Evolutionary conservation across 2,797 vertebrate genomes (phyloP).

Genomic region (Margarornis squamiger): DNA sequence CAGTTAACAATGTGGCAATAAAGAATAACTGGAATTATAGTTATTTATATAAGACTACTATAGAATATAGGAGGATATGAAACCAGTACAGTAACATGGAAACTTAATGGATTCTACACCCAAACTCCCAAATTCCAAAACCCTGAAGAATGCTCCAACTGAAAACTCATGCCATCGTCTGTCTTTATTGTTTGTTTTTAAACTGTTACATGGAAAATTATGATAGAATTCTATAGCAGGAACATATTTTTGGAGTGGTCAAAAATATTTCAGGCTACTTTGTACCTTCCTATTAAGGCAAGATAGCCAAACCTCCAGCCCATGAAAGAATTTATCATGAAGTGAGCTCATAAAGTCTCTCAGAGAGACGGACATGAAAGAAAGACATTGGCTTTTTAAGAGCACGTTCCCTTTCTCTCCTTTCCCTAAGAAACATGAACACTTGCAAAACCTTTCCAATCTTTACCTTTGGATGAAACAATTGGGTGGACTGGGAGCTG

Average conservation of each 20-base stretch:
- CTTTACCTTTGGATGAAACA: not conserved
- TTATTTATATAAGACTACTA: not conserved
- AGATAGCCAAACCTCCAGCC: not conserved
- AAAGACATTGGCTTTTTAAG: not conserved
- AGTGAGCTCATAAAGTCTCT: not conserved
- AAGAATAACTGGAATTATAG: not conserved
- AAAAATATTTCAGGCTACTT: not conserved
- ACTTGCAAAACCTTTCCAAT: not conserved
- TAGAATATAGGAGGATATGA: not conserved
- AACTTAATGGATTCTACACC: not conserved
- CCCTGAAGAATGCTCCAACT: not conserved
- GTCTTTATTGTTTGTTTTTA: conserved; percentile 23
- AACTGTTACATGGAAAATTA: not conserved
- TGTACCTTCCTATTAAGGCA: conserved; percentile 40
- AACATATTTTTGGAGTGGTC: conserved; percentile 1
- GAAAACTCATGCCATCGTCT: not conserved
- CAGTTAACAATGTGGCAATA: not conserved
- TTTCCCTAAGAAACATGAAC: not conserved
- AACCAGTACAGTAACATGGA: not conserved
- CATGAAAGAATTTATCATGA: not conserved
- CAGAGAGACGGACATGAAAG: not conserved
- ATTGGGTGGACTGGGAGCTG: not conserved
- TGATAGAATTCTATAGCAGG: conserved; percentile 14
- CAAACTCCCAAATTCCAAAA: not conserved
- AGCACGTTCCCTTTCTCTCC: not conserved